phyloP scores from a whole-genome alignment of 2,113 vertebrate species.

The Caranx ignobilis region DNA sequence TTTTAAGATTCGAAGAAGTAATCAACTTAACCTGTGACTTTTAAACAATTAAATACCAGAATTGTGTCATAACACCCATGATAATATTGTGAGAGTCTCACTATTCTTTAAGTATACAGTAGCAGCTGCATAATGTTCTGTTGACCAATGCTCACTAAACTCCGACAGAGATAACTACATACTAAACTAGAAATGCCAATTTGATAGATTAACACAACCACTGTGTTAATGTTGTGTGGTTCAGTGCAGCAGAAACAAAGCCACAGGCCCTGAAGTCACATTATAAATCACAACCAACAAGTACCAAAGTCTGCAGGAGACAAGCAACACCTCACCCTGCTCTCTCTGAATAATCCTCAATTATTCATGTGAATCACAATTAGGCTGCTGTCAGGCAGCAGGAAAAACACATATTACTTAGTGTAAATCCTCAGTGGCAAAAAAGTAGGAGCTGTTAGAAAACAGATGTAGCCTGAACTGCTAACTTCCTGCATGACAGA shows the following conservation, averaged over 20 bases:
- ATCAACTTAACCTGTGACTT: too few species aligned
- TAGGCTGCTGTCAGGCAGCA: constrained; percentile 34
- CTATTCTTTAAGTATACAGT: too few species aligned
- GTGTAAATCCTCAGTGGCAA: constrained; percentile 59
- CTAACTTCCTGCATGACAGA: constrained; percentile 32
- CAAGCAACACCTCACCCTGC: constrained; percentile 33
- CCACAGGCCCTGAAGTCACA: constrained; percentile 20
- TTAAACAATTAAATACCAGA: too few species aligned
- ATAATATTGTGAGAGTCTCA: too few species aligned
- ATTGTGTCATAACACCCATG: too few species aligned
- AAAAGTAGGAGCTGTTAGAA: constrained; percentile 54
- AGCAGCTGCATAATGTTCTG: too few species aligned
- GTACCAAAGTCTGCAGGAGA: constrained; percentile 39
- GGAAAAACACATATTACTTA: constrained; percentile 55
- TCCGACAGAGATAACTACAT: too few species aligned
- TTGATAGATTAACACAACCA: background rate
- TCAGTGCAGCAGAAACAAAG: constrained; percentile 26
- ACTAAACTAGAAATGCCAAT: background rate
- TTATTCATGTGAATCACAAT: constrained; percentile 56
- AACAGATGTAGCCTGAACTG: constrained; percentile 48
- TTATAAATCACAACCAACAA: constrained; percentile 39
- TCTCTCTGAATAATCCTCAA: constrained; percentile 57
- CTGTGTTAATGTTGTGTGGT: background rate
- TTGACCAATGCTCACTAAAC: too few species aligned
- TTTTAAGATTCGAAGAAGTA: too few species aligned